Evolutionary conservation across 2,888 invertebrate species (phyloP).

Genomic region (Deroplatys truncata): DNA sequence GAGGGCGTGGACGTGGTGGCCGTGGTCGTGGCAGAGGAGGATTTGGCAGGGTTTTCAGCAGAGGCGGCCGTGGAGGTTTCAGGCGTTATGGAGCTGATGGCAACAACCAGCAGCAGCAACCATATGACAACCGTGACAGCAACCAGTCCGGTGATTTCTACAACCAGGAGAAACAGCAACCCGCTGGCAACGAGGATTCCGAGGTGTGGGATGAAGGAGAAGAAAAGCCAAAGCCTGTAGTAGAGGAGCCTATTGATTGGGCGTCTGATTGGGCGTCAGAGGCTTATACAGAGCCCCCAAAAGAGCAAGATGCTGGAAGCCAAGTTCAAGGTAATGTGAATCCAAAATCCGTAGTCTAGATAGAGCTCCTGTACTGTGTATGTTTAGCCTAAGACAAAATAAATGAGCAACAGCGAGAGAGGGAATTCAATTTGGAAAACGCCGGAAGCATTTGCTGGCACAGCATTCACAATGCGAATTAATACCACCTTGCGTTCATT

Average conservation of each 20-base stretch:
- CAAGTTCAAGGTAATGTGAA: neutral
- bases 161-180: neutral
- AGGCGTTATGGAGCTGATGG: neutral
- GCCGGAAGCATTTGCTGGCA: too few species aligned
- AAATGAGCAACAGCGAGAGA: too few species aligned
- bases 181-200: neutral
- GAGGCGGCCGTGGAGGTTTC: neutral
- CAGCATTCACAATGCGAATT: too few species aligned
- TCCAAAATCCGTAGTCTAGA: too few species aligned
- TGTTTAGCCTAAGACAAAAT: too few species aligned
- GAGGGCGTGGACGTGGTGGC: neutral
- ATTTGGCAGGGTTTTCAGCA: neutral
- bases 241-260: neutral
- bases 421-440: too few species aligned
- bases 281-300: neutral
- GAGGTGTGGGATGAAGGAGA: neutral
- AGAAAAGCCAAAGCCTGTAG: neutral
- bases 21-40: neutral
- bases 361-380: too few species aligned
- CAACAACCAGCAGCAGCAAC: neutral
- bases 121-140: neutral
- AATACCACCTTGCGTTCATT: too few species aligned
- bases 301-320: neutral
- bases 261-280: neutral
- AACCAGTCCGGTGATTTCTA: neutral